phyloP scores from a whole-genome alignment of 2,888 invertebrate species.

The Tortrix viridana region DNA sequence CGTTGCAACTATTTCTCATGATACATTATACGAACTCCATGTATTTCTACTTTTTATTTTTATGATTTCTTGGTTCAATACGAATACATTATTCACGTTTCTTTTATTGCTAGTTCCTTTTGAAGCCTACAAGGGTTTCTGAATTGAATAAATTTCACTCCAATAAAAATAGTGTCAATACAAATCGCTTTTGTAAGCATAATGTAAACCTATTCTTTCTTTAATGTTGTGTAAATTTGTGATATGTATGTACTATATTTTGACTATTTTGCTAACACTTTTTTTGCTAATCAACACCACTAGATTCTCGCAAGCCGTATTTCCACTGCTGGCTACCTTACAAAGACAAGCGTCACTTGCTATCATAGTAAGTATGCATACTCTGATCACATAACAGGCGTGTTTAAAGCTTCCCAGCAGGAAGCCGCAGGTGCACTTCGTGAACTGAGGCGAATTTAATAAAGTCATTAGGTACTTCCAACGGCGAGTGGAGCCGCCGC shows the following conservation, averaged over 20 bases:
- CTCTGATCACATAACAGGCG: too few species aligned
- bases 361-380: too few species aligned
- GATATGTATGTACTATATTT: too few species aligned
- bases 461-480: slow-evolving; percentile 24
- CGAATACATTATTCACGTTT: slow-evolving; percentile 16
- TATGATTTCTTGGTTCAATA: background rate
- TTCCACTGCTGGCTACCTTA: too few species aligned
- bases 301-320: too few species aligned
- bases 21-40: too few species aligned
- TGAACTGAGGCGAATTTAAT: slow-evolving; percentile 22
- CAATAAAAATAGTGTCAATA: slow-evolving; percentile 5
- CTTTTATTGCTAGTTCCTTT: slow-evolving; percentile 1
- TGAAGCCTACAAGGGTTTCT: slow-evolving; percentile 8
- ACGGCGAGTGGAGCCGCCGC: background rate
- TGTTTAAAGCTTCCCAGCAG: too few species aligned
- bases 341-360: too few species aligned
- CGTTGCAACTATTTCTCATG: too few species aligned
- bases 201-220: background rate
- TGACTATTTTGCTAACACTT: too few species aligned
- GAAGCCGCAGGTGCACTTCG: background rate
- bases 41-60: too few species aligned
- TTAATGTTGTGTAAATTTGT: slow-evolving; percentile 2
- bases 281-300: too few species aligned
- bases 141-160: slow-evolving; percentile 11
- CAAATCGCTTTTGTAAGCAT: slow-evolving; percentile 1